These are phyloP conservation scores for Channa argus DNA, from an alignment of 2,113 vertebrate genomes.

Conservation along the genomic window DNA sequence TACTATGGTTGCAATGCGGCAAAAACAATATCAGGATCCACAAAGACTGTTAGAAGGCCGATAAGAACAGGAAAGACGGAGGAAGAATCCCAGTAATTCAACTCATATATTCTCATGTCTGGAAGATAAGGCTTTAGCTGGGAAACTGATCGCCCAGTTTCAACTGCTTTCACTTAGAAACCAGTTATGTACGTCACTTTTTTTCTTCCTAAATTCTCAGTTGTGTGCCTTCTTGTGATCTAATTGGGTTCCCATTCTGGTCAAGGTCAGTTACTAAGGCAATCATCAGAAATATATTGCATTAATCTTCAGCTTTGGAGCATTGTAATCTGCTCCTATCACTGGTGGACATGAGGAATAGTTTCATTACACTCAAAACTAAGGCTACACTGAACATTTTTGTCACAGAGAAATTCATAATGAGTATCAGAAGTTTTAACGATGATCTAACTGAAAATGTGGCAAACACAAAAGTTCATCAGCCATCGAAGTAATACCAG, in stretches of 20 bases:
- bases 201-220: conserved; percentile 1
- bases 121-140: not conserved
- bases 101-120: conserved; percentile 7
- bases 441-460: conserved; percentile 1
- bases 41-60: conserved; percentile 35
- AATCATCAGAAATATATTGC: conserved; percentile 36
- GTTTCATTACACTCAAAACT: not conserved
- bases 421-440: conserved; percentile 27
- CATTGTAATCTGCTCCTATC: not conserved
- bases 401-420: conserved; percentile 17
- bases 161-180: conserved; percentile 10
- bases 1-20: conserved; percentile 2
- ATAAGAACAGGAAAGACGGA: conserved; percentile 4
- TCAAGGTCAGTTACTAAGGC: conserved; percentile 50
- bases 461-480: not conserved
- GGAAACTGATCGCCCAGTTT: not conserved
- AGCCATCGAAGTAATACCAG: not conserved
- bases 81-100: not conserved
- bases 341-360: not conserved
- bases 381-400: not conserved
- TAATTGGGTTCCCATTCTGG: conserved; percentile 44
- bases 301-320: conserved; percentile 40
- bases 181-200: not conserved
- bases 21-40: conserved; percentile 30
- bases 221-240: conserved; percentile 11